Base-by-base conservation (phyloP, 2,113 vertebrate species). In the Dasypus novemcinctus region DNA sequence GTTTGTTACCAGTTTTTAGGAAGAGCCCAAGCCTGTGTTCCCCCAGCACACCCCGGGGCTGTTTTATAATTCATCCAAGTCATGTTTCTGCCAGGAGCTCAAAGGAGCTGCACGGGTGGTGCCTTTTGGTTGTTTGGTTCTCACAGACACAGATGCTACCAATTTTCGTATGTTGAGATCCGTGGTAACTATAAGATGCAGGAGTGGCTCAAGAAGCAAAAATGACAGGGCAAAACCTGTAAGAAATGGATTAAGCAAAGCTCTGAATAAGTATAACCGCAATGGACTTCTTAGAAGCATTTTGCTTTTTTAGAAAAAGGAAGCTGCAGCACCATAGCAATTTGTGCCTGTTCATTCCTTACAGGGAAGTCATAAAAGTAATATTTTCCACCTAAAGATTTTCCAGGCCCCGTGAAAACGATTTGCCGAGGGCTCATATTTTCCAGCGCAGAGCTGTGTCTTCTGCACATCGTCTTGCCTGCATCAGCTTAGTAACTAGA, bases 321-420 rank as follows among this genome's bases (percentile, higher is more conserved):
- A 88, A 36, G 57, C 76, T 57, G 4, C 11, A 17, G 20, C 5
- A 4, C 12, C 14, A 1, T 4, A 25, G 52, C 49, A 2, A 25
- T 66, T 86, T 36, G 33, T 86, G 83, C 59, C 43, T 0, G 0
- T 88, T 72, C 76, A 86, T 71, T 71, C 46, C 54, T 78, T 61
- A 1, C 0, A 3, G 81, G 33, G 59, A 96, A 52, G 20, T 74
- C 84, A 46, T 46, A 82, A 85, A 78, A 84, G 87, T 71, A 72
- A 2, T 81, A 33, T 91, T 85, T 96, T 86, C 86, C 59, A 80
- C 83, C 57, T 41, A 54, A 59, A 63, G 76, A 20, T 63, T 76
- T 90, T 68, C 76, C 87, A 49, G 29, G 31, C 80, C 69, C 80
- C 49, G 8, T 2, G 5, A n/a, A 43, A 61, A 80, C 17, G 71